phyloP scores from a whole-genome alignment of 2,113 vertebrate species.

The Fulmarus glacialis region DNA sequence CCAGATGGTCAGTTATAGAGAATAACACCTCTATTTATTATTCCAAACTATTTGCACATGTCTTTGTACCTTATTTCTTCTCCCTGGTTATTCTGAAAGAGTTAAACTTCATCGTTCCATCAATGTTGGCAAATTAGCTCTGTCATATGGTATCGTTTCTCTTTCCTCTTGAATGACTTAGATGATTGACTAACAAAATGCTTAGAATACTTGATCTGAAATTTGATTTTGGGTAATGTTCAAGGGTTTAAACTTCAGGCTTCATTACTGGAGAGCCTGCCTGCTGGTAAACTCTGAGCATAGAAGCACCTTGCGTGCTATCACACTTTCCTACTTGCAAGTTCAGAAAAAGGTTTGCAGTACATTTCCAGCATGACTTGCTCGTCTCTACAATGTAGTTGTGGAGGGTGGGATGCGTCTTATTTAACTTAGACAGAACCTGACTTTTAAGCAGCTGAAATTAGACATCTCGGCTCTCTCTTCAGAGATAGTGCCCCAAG shows the following conservation, averaged over 20 bases:
- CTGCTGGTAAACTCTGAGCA: background rate
- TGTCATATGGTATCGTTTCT: background rate
- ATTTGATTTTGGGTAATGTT: background rate
- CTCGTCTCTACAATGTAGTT: fast-evolving
- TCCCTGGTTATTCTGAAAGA: background rate
- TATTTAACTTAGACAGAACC: background rate
- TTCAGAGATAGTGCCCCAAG: background rate
- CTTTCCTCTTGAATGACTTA: background rate
- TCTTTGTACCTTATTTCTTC: background rate
- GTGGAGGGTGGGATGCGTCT: background rate
- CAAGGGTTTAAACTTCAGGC: background rate
- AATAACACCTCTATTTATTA: background rate
- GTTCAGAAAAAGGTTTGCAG: background rate
- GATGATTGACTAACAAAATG: background rate
- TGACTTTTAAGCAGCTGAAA: background rate
- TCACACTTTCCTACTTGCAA: background rate
- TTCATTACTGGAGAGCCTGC: background rate
- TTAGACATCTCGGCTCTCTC: background rate
- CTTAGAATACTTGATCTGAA: background rate
- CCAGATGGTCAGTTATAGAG: background rate
- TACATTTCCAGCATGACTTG: fast-evolving
- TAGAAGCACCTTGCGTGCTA: background rate
- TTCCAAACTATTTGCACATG: background rate
- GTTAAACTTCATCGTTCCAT: background rate
- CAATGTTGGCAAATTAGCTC: background rate